Base-by-base conservation (phyloP, 2,888 invertebrate genomes). In the Latheticus oryzae region DNA sequence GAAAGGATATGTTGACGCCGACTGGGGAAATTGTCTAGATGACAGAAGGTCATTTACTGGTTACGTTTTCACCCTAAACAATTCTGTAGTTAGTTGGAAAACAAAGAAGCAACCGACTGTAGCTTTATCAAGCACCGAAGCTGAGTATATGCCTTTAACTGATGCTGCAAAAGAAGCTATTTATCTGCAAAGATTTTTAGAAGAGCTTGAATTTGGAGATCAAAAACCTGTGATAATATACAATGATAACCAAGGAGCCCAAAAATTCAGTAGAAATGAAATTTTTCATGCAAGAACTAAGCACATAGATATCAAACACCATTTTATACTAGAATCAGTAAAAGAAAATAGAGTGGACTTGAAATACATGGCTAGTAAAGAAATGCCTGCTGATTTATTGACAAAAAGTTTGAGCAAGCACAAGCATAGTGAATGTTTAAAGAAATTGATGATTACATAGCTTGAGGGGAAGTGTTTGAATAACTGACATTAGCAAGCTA, bases 1-100 rank as follows among this genome's bases (percentile, higher is more conserved):
- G n/a, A n/a, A n/a, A n/a, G n/a, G n/a, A n/a, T 74, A 53, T 32
- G 61, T 60, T 2, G 74, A 75, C 59, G 63, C 73, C 0, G 75
- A 65, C 24, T 59, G 61, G 61, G 63, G 35, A n/a, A 42, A 11
- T 12, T 52, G 60, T 28, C 4, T 28, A 1, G 38, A 35, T 1
- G 62, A 64, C 38, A 24, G 69, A 26, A 57, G 48, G 21, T 70
- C 67, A 0, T 65, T 53, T 13, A 58, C 66, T 2, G 65, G 70
- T 0, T 67, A 64, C 32, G 16, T 16, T 30, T 69, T 65, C 21
- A 60, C 30, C 7, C 47, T 56, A 4, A 12, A 13, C 16, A 54
- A 55, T 19, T 35, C 43, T 4, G 24, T 51, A 2, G 51, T 67
- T 8, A 55, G 54, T 2, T 66, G 65, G 63, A 58, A 56, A 11